Evolutionary conservation across 2,113 vertebrate species (phyloP).

Genomic region (Coryphaenoides rupestris): DNA sequence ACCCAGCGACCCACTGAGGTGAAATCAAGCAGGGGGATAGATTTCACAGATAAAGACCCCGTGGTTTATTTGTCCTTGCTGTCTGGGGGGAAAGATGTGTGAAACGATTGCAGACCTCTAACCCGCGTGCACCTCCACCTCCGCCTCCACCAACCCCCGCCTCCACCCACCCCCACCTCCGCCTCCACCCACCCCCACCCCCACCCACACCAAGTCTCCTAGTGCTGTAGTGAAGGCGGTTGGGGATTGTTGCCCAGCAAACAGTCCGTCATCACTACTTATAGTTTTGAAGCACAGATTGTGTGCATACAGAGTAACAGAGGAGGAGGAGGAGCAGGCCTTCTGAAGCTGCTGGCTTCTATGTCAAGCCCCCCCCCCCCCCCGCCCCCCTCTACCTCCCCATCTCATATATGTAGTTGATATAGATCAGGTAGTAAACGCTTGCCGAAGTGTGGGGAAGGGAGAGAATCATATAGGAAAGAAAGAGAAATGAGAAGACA

Average conservation of each 20-base stretch:
- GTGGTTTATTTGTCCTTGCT: slow-evolving; percentile 68
- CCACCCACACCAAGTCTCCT: slow-evolving; percentile 26
- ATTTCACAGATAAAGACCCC: slow-evolving; percentile 71
- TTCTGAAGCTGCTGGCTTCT: too few relatives aligned
- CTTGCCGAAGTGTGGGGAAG: too few relatives aligned
- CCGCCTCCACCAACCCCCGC: too few relatives aligned
- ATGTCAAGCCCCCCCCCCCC: too few relatives aligned
- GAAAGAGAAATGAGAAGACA: too few relatives aligned
- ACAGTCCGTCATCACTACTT: slow-evolving; percentile 37
- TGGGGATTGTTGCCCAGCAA: slow-evolving; percentile 48
- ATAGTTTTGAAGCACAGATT: slow-evolving; percentile 46
- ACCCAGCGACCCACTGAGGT: slow-evolving; percentile 38
- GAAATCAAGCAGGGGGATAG: slow-evolving; percentile 65
- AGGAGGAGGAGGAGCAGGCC: too few relatives aligned
- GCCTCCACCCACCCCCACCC: neutral
- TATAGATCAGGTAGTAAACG: too few relatives aligned
- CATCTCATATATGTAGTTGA: too few relatives aligned
- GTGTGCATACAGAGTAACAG: slow-evolving; percentile 20
- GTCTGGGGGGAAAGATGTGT: slow-evolving; percentile 61
- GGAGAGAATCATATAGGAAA: too few relatives aligned
- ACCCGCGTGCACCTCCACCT: slow-evolving; percentile 10
- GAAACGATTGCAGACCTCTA: slow-evolving; percentile 66
- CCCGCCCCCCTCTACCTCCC: too few relatives aligned
- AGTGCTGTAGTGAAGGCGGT: slow-evolving; percentile 30
- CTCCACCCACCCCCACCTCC: slow-evolving; percentile 1